Conservation (phyloP, 2,797 vertebrate species). For the Hafferia zeledoni region DNA sequence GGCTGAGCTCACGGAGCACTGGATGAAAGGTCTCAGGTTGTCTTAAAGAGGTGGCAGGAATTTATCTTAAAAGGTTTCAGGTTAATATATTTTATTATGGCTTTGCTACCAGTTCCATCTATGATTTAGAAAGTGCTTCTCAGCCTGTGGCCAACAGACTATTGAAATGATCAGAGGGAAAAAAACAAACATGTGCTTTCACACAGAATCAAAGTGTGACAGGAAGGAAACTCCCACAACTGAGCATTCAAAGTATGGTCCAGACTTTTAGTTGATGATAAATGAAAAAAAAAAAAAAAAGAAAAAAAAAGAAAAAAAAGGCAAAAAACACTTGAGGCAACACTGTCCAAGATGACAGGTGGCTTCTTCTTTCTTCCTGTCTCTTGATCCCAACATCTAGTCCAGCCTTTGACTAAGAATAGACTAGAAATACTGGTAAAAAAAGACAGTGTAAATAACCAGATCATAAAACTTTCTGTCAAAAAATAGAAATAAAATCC, state of each 20-base stretch:
- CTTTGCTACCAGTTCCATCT: neutral
- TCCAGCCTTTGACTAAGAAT: neutral
- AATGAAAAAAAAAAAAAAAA: neutral
- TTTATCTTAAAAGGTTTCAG: neutral
- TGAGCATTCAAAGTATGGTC: neutral
- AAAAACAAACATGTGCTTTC: rapidly evolving
- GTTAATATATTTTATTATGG: neutral
- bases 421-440: neutral
- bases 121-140: neutral
- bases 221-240: neutral
- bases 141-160: neutral
- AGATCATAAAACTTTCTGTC: neutral
- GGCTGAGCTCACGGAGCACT: neutral
- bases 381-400: neutral
- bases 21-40: neutral
- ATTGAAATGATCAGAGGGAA: neutral
- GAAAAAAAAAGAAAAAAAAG: neutral
- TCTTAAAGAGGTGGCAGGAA: neutral
- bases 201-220: neutral
- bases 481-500: slow-evolving; percentile 24
- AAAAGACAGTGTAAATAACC: neutral
- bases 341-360: neutral
- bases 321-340: neutral
- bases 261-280: neutral
- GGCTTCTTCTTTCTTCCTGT: neutral